Evolutionary conservation across 2,888 invertebrate species (phyloP), one percentile per base, ranked within the genome.

Genomic region (Margaritifera margaritifera): DNA sequence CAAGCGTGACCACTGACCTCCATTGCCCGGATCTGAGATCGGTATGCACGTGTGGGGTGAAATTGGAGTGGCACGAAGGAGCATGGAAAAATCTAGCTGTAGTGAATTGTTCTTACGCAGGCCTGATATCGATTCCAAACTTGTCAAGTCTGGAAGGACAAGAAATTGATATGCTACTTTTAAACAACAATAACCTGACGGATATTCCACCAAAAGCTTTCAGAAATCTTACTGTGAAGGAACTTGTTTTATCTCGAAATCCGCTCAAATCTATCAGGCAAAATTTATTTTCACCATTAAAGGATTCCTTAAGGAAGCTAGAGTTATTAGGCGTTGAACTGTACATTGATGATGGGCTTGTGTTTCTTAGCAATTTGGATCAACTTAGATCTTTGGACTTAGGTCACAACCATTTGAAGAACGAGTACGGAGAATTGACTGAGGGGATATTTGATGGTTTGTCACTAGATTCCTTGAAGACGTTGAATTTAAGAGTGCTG

Each of bases 231-330:
- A 62, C 55, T 19, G 72, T 79, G 0, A 68, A 59, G 60, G 79
- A 81, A 69, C 62, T 81, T n/a, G 77, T 78, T 22, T 58, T 81
- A 15, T 72, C 77, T 53, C 72, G 68, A 56, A 81, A 81, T 61
- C 72, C 74, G n/a, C 69, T 81, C 19, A 66, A 68, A 52, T 57
- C 61, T 15, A 68, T 77, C 20, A 53, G 57, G 19, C 68, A 66
- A 25, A 71, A 71, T 53, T 61, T 72, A 19, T 72, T 79, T 62
- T 24, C 61, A 31, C 59, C 57, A 18, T 57, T 74, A 24, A 42
- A 64, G 27, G 59, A 70, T 31, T 56, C 59, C 3, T 62, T 77
- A 24, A 70, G 72, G 63, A 66, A 64, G 53, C 60, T 77, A 20
- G 74, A 70, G 53, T 56, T 77, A 20, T 63, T 72, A 22, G 73